Evolutionary conservation across 2,888 invertebrate species (phyloP), one percentile per base, ranked within the genome.

Genomic region (Sminthurinus aureus): DNA sequence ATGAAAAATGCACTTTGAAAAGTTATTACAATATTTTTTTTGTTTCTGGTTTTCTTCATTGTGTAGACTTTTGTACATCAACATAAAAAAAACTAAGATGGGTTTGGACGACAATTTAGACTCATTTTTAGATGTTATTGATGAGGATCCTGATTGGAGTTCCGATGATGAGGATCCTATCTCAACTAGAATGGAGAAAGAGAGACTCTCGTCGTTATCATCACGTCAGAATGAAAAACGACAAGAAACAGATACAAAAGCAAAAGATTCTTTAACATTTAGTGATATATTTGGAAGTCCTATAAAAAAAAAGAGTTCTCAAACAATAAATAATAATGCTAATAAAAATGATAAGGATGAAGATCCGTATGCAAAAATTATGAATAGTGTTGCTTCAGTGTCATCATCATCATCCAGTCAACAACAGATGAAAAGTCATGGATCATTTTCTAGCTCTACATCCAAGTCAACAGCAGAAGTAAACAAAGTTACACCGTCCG

Each of bases 231-330:
- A 24, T 1, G 15, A 20, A 18, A n/a, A 52, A 18, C 67, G 11
- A 24, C 67, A 22, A 18, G 9, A 22, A 12, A 22, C 18, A 51
- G 74, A 81, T 9, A 3, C 20, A 20, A 50, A 26, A 52, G 51
- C 73, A 24, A 66, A 22, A 18, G 52, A 50, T 79, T 77, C 69
- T 12, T 26, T 77, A 8, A 82, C 78, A 13, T 87, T 85, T 79
- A 83, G 84, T n/a, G 85, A 86, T 77, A 24, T 87, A 13, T 87
- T 87, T 82, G 87, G 87, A 76, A 86, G 85, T 69, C 87, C 87
- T 18, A 83, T 85, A 12, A 85, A 86, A 71, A 86, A 83, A 67
- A 86, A 84, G 50, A 58, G 50, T 50, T 11, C 11, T 26, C 58
- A 58, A 15, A 58, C 15, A 58, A 58, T 12, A 58, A 67, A 67